Percentiles rank a stretch among this genome's conserved stretches.
Conservation (phyloP, 1,140 invertebrate species). For the Zaprionus vittiger region DNA sequence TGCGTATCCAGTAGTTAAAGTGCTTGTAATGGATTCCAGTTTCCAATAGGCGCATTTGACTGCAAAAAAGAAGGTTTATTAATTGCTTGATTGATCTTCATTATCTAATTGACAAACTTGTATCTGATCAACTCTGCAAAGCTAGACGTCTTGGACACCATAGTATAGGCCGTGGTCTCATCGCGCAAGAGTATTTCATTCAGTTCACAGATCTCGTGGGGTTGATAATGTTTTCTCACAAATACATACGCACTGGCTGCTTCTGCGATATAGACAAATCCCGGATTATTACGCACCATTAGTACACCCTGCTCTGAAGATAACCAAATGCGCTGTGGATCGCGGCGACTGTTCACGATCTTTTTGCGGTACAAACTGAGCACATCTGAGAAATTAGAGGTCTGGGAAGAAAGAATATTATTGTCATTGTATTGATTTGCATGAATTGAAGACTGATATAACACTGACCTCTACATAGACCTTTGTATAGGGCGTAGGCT, state of each 20-base stretch:
- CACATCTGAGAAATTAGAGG: conserved; percentile 36
- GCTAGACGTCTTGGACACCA: conserved; percentile 52
- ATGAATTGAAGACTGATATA: neutral
- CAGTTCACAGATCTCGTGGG: conserved; percentile 76
- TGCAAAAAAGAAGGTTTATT: conserved; percentile 1
- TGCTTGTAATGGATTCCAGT: conserved; percentile 65
- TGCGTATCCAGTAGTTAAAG: conserved; percentile 56
- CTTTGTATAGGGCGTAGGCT: conserved; percentile 61
- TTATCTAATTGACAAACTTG: conserved; percentile 31
- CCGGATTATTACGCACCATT: conserved; percentile 56
- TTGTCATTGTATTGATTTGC: neutral
- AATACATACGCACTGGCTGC: conserved; percentile 62
- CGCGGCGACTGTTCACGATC: conserved; percentile 42
- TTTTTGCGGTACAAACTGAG: conserved; percentile 62
- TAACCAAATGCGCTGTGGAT: conserved; percentile 54
- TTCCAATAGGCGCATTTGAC: conserved; percentile 63
- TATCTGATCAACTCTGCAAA: conserved; percentile 66
- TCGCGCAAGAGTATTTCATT: conserved; percentile 70
- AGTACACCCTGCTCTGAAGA: conserved; percentile 60
- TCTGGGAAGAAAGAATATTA: conserved; percentile 11
- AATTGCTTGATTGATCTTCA: neutral
- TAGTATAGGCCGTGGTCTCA: conserved; percentile 41
- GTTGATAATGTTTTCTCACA: conserved; percentile 61
- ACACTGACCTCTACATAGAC: conserved; percentile 52
- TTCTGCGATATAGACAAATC: conserved; percentile 71